Evolutionary conservation across 2,797 vertebrate species (phyloP).

Genomic region (Sebastes kiyomatsui): DNA sequence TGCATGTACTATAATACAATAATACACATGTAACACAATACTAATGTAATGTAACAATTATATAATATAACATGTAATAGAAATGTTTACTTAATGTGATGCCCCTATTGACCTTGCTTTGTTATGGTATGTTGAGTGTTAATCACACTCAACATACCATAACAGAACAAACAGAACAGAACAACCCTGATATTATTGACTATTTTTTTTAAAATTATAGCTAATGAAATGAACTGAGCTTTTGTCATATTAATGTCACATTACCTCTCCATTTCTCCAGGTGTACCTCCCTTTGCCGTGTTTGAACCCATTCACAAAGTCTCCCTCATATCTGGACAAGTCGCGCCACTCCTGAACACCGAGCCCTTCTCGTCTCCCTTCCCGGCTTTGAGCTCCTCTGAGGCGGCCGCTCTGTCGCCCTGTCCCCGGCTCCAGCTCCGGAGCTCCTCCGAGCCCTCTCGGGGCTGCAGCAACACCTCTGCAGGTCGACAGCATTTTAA

Average conservation of each 20-base stretch:
- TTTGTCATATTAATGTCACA: neutral
- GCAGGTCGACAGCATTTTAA: conserved; percentile 35
- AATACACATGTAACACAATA: too few species aligned
- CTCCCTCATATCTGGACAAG: conserved; percentile 84
- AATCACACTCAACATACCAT: neutral
- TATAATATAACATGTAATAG: too few species aligned
- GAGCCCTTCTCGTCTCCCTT: neutral
- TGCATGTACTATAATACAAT: too few species aligned
- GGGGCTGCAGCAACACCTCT: neutral
- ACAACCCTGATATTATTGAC: too few species aligned
- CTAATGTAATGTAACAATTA: too few species aligned
- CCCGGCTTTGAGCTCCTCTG: neutral
- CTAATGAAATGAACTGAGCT: neutral
- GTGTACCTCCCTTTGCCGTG: conserved; percentile 79
- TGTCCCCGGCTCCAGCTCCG: neutral
- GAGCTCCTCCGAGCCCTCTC: too few species aligned
- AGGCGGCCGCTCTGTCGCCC: rapidly evolving
- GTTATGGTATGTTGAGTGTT: too few species aligned
- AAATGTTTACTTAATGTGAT: too few species aligned
- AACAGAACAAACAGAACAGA: neutral
- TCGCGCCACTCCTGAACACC: conserved; percentile 82
- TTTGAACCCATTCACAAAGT: conserved; percentile 80
- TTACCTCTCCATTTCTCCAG: conserved; percentile 69
- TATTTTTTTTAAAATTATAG: neutral
- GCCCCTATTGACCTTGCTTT: too few species aligned